phyloP scores from a whole-genome alignment of 2,113 vertebrate species.

The Propithecus coquereli region DNA sequence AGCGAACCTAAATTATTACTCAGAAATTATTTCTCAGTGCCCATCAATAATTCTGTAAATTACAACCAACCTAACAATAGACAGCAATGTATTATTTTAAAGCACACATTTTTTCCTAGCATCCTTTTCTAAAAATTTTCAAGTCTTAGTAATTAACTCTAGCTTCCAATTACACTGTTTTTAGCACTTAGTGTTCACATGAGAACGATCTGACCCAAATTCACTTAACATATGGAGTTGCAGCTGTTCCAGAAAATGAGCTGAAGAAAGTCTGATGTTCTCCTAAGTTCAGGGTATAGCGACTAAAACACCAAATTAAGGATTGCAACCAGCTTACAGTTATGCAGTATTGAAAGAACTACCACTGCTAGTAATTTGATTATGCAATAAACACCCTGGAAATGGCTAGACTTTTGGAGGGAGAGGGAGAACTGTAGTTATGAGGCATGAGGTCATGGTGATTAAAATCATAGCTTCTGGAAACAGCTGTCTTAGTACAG shows the following conservation, averaged over 20 bases:
- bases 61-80: neutral
- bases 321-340: neutral
- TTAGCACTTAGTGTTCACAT: slow-evolving; percentile 36
- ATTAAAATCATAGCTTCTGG: neutral
- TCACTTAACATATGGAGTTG: slow-evolving; percentile 25
- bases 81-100: neutral
- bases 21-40: slow-evolving; percentile 11
- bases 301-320: neutral
- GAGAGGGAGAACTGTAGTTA: too few species aligned
- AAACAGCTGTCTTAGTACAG: neutral
- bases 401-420: neutral
- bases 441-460: rapidly evolving
- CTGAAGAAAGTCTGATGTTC: neutral
- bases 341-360: neutral
- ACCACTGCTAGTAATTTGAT: neutral
- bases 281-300: neutral
- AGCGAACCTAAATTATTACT: neutral
- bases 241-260: slow-evolving; percentile 15
- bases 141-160: slow-evolving; percentile 60
- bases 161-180: slow-evolving; percentile 51
- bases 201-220: slow-evolving; percentile 48
- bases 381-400: neutral
- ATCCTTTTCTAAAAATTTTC: slow-evolving; percentile 52
- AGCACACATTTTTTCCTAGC: neutral
- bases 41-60: neutral